phyloP scores from a whole-genome alignment of 1,140 invertebrate species.

The Camponotus floridanus region DNA sequence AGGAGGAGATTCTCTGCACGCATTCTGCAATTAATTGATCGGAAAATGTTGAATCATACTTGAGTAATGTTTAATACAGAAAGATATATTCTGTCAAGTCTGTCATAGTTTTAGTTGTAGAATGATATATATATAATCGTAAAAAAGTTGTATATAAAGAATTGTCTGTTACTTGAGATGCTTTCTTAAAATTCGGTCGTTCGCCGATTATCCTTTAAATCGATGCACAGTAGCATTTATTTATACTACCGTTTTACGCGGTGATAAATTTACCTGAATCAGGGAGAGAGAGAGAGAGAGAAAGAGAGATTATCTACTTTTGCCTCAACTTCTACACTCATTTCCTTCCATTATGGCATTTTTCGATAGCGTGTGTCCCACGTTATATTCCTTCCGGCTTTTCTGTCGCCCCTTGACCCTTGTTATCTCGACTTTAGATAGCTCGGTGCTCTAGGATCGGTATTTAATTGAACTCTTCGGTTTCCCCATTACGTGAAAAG shows the following conservation, averaged over 20 bases:
- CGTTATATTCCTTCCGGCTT: not conserved
- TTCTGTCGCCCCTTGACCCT: slow-evolving; percentile 13
- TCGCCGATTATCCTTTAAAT: no score
- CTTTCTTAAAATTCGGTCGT: not conserved
- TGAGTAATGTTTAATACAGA: not conserved
- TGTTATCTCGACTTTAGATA: slow-evolving; percentile 37
- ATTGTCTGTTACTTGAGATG: no score
- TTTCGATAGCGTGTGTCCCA: not conserved
- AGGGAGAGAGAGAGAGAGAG: not conserved
- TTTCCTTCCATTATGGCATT: slow-evolving; percentile 21
- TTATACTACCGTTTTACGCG: not conserved
- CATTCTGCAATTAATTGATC: not conserved
- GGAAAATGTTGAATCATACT: not conserved
- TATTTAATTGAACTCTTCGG: slow-evolving; percentile 50
- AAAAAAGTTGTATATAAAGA: not conserved
- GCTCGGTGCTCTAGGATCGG: not conserved
- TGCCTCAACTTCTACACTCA: not conserved
- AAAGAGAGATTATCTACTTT: not conserved
- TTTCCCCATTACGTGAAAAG: slow-evolving; percentile 30
- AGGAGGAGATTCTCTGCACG: no score
- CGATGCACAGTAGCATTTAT: not conserved
- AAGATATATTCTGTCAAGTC: not conserved
- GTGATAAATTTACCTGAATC: not conserved
- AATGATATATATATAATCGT: not conserved
- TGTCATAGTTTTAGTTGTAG: not conserved